These are phyloP conservation scores for Parnassius mnemosyne DNA, from an alignment of 2,888 invertebrate genomes.

Conservation along the genomic window DNA sequence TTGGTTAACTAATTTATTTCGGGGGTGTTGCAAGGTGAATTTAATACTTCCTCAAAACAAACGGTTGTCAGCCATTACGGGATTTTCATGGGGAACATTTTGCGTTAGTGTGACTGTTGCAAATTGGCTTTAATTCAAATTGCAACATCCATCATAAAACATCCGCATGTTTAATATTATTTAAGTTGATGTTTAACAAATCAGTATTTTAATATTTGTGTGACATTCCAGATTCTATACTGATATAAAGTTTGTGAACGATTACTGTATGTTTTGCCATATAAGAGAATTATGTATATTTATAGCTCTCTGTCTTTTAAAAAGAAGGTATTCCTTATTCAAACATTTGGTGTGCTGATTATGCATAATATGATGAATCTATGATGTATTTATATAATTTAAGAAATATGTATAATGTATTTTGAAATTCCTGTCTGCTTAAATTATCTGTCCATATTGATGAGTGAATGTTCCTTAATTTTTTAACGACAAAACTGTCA, in stretches of 20 bases:
- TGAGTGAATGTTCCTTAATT: conserved; percentile 44
- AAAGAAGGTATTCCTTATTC: conserved; percentile 20
- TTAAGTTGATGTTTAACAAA: conserved; percentile 71
- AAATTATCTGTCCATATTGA: conserved; percentile 37
- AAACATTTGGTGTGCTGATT: conserved; percentile 9
- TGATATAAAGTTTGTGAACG: conserved; percentile 41
- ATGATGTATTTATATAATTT: conserved; percentile 14
- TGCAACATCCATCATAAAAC: conserved; percentile 59
- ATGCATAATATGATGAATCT: conserved; percentile 24
- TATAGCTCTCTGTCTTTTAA: conserved; percentile 37
- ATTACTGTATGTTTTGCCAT: conserved; percentile 30
- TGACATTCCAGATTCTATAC: conserved; percentile 76
- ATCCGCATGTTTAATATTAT: conserved; percentile 63
- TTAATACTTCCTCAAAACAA: conserved; percentile 35
- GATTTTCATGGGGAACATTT: conserved; percentile 33
- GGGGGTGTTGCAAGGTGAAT: conserved; percentile 69
- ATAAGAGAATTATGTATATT: conserved; percentile 29
- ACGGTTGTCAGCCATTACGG: conserved; percentile 29
- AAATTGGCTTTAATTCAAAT: conserved; percentile 44
- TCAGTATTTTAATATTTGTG: conserved; percentile 79
- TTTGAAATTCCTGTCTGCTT: conserved; percentile 30
- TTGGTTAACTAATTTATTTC: conserved; percentile 42
- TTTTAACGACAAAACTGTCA: conserved; percentile 28
- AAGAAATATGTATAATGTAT: conserved; percentile 9
- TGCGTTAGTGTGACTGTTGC: conserved; percentile 14